Percentiles rank a stretch among this genome's conserved stretches.
These are phyloP conservation scores for Bombus picipes DNA, from an alignment of 1,140 invertebrate genomes.

Conservation along the genomic window DNA sequence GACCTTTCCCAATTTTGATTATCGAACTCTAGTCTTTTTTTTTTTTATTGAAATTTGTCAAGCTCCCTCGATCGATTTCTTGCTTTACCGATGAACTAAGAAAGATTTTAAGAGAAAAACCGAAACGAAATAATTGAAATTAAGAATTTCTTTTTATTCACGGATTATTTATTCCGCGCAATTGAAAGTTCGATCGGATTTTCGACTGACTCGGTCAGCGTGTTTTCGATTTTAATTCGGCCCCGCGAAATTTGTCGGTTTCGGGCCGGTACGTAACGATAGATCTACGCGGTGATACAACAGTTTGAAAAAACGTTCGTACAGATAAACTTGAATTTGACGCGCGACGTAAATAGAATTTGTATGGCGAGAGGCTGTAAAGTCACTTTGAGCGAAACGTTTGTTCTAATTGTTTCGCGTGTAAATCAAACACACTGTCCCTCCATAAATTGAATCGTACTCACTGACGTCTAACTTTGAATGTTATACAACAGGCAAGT, in stretches of 20 bases:
- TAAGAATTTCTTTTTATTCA: background rate
- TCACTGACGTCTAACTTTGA: conserved; percentile 18
- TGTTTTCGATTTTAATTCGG: background rate
- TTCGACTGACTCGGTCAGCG: background rate
- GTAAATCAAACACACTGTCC: conserved; percentile 9
- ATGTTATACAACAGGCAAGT: background rate
- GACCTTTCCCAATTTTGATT: background rate
- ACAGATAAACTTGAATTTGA: background rate
- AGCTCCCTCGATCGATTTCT: too few relatives aligned
- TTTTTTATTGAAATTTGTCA: background rate
- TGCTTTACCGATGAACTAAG: too few relatives aligned
- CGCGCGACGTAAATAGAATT: background rate
- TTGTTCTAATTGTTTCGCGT: conserved; percentile 16
- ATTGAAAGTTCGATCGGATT: background rate
- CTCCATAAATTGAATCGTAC: background rate
- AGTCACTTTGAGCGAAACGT: background rate
- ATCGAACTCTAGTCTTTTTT: background rate
- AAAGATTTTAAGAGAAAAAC: too few relatives aligned
- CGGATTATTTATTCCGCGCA: background rate
- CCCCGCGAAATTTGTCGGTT: too few relatives aligned
- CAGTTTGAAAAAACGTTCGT: background rate
- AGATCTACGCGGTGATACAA: background rate
- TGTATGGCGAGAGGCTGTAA: background rate
- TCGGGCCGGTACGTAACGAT: background rate
- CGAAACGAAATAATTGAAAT: too few relatives aligned